Evolutionary conservation across 37 sponge, comb jelly and placozoan species (phyloP).

Genomic region (Halichondria panicea): DNA sequence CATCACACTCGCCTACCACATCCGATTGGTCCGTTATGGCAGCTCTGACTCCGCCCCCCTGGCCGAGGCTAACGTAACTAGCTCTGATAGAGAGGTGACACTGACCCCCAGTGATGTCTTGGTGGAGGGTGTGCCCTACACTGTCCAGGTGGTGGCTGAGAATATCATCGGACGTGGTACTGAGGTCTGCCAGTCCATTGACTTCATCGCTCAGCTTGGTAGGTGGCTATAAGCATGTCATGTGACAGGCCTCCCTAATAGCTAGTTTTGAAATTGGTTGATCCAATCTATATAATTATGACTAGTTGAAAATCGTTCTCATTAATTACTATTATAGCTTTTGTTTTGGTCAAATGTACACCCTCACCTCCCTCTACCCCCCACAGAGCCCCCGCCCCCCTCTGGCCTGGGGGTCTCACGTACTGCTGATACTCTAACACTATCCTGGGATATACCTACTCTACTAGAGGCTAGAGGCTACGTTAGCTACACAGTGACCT

Average conservation of each 20-base stretch:
- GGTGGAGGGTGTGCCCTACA: slow-evolving; percentile 34
- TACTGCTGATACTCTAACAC: background rate
- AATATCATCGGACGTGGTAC: background rate
- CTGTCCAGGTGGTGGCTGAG: slow-evolving; percentile 8
- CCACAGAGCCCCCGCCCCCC: background rate
- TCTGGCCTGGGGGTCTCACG: background rate
- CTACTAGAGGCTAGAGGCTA: slow-evolving; percentile 31
- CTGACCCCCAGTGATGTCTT: background rate
- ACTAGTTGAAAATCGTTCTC: background rate
- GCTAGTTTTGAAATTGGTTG: background rate
- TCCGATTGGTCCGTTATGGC: slow-evolving; percentile 1
- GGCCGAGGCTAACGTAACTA: background rate
- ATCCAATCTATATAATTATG: background rate
- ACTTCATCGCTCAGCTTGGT: slow-evolving; percentile 22
- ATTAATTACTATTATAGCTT: background rate
- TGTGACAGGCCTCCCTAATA: background rate
- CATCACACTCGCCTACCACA: background rate
- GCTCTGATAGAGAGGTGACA: background rate
- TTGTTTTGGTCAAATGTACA: background rate
- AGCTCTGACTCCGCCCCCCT: background rate
- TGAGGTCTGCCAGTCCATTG: background rate
- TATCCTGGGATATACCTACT: slow-evolving; percentile 21
- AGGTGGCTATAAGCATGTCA: background rate
- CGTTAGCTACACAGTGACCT: slow-evolving; percentile 17
- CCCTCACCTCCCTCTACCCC: background rate